phyloP scores from a whole-genome alignment of 2,113 vertebrate species.

The Tetraodon nigroviridis region DNA sequence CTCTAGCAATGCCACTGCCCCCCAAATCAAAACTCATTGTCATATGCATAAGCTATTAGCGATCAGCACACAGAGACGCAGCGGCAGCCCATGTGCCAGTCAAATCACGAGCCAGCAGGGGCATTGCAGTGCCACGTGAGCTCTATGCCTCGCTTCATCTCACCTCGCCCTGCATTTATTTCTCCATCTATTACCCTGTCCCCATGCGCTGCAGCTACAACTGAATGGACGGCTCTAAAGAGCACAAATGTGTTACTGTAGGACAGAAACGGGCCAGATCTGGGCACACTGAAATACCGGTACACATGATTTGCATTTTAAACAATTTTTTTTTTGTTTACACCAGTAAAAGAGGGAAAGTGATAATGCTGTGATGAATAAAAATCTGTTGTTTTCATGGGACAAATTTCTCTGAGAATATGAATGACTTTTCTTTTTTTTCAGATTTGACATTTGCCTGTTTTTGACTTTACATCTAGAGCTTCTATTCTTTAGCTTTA shows the following conservation, averaged over 20 bases:
- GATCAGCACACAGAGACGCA: slow-evolving; percentile 2
- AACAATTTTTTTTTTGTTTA: too few species aligned
- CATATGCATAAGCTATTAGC: not conserved
- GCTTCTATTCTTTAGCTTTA: too few species aligned
- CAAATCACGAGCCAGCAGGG: slow-evolving; percentile 19
- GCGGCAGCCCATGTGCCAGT: slow-evolving; percentile 21
- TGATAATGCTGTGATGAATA: not conserved
- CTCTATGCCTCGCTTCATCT: not conserved
- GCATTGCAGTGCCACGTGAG: slow-evolving; percentile 36
- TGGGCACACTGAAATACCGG: too few species aligned
- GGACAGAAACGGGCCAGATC: not conserved
- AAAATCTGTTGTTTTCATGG: slow-evolving; percentile 3
- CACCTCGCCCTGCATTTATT: not conserved
- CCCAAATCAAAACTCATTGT: not conserved
- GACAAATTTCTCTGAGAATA: too few species aligned
- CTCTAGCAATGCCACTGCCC: not conserved
- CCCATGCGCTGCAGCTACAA: not conserved
- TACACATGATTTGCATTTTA: too few species aligned
- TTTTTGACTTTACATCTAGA: too few species aligned
- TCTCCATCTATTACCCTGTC: not conserved
- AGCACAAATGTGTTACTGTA: not conserved
- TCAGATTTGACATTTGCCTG: too few species aligned
- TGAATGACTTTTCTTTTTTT: too few species aligned
- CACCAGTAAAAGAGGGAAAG: not conserved
- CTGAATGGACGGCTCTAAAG: slow-evolving; percentile 10